Evolutionary conservation across 2,797 vertebrate genomes (phyloP).

Genomic region (Mus spretus): DNA sequence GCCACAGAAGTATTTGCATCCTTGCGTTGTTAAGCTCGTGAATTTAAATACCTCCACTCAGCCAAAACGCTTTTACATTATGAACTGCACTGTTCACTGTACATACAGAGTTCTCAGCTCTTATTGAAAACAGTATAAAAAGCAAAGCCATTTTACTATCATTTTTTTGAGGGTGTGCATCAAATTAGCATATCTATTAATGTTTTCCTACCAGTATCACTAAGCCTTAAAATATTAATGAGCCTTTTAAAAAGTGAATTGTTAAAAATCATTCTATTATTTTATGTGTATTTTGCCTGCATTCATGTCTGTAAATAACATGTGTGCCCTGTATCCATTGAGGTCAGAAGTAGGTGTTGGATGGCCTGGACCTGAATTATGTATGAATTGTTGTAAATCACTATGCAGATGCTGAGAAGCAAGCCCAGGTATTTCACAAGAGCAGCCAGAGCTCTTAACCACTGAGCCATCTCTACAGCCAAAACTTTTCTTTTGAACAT

Average conservation of each 20-base stretch:
- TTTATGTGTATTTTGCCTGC: background rate
- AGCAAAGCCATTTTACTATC: background rate
- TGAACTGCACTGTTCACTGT: background rate
- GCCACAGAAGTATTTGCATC: background rate
- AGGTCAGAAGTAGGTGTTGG: background rate
- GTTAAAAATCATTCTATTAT: background rate
- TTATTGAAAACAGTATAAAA: background rate
- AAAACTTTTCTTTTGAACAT: slow-evolving; percentile 29
- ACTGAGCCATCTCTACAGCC: background rate
- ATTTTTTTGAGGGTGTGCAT: too few species aligned
- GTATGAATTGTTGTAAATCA: background rate
- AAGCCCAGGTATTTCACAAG: background rate
- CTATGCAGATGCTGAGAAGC: background rate
- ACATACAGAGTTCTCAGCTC: background rate
- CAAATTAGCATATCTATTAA: background rate
- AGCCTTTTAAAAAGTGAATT: background rate
- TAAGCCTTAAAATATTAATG: background rate
- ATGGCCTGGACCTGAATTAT: background rate
- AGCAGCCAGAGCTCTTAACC: background rate
- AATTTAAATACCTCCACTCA: background rate
- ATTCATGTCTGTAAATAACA: background rate
- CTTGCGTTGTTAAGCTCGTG: background rate
- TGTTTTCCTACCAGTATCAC: background rate
- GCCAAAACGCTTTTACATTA: background rate
- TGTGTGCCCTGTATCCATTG: too few species aligned